phyloP scores from a whole-genome alignment of 2,797 vertebrate genomes.

The Paratrypauchen microcephalus region DNA sequence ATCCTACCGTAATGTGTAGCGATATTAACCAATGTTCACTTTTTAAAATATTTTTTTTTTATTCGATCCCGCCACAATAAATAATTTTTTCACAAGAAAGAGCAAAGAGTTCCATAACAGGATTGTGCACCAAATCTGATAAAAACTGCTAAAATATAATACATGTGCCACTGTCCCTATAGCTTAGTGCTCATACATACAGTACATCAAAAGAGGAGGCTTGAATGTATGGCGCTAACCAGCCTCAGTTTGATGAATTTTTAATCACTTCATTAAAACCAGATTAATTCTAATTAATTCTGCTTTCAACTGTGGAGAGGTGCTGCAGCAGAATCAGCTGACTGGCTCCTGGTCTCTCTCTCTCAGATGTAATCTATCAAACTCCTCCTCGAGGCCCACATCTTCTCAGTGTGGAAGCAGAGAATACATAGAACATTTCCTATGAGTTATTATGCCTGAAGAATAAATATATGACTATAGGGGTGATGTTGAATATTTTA shows the following conservation, averaged over 20 bases:
- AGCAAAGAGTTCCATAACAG: too few relatives aligned
- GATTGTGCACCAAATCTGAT: background rate
- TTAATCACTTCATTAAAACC: constrained; percentile 42
- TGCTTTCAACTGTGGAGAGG: constrained; percentile 21
- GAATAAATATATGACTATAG: constrained; percentile 21
- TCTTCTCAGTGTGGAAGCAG: background rate
- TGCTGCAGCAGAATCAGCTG: constrained; percentile 25
- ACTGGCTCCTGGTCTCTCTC: constrained; percentile 22
- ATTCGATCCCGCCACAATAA: too few relatives aligned
- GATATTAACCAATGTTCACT: too few relatives aligned
- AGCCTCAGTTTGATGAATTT: constrained; percentile 24
- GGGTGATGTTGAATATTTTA: background rate
- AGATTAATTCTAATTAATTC: constrained; percentile 49
- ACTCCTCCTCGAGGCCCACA: constrained; percentile 6
- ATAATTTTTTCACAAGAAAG: background rate
- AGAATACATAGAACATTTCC: constrained; percentile 10
- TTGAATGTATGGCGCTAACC: constrained; percentile 14
- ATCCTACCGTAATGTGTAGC: too few relatives aligned
- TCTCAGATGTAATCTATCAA: constrained; percentile 23
- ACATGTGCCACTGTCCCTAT: background rate
- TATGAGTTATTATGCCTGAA: constrained; percentile 11
- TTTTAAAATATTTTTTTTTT: too few relatives aligned
- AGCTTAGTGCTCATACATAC: constrained; percentile 4
- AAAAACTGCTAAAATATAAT: background rate
- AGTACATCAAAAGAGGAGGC: background rate